Evolutionary conservation across 2,888 invertebrate species (phyloP).

Genomic region (Sinotaia quadrata): DNA sequence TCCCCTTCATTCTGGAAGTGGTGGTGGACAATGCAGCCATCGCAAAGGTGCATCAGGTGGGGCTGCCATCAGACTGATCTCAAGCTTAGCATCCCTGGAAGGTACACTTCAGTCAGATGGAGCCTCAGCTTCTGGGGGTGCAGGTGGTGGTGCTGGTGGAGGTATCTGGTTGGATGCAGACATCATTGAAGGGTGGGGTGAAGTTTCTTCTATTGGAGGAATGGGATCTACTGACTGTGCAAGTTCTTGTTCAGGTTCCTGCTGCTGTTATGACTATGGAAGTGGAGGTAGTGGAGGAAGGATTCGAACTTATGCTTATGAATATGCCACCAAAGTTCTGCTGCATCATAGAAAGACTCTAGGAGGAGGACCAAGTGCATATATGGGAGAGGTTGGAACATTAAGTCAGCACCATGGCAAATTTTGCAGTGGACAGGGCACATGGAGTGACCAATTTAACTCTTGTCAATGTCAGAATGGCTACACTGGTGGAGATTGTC

Average conservation of each 20-base stretch:
- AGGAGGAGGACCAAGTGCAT: constrained; percentile 36
- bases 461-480: constrained; percentile 46
- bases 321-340: constrained; percentile 45
- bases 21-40: constrained; percentile 48
- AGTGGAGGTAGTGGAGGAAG: constrained; percentile 59
- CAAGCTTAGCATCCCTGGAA: constrained; percentile 41
- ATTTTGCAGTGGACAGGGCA: constrained; percentile 48
- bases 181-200: constrained; percentile 56
- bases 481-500: constrained; percentile 53
- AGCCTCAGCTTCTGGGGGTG: constrained; percentile 35
- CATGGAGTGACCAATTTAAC: constrained; percentile 25
- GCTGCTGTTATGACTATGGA: constrained; percentile 40
- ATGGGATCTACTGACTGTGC: constrained; percentile 31
- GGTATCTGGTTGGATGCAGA: constrained; percentile 54
- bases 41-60: constrained; percentile 45
- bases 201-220: constrained; percentile 45
- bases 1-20: constrained; percentile 50
- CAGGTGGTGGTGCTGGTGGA: constrained; percentile 58
- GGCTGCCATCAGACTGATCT: constrained; percentile 35
- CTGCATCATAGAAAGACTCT: constrained; percentile 34
- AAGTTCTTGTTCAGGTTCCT: constrained; percentile 9
- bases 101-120: constrained; percentile 47
- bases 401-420: constrained; percentile 33
- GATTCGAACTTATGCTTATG: constrained; percentile 43
- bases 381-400: constrained; percentile 38